These are phyloP conservation scores for Acropternis orthonyx DNA, from an alignment of 2,797 vertebrate genomes.

Conservation along the genomic window DNA sequence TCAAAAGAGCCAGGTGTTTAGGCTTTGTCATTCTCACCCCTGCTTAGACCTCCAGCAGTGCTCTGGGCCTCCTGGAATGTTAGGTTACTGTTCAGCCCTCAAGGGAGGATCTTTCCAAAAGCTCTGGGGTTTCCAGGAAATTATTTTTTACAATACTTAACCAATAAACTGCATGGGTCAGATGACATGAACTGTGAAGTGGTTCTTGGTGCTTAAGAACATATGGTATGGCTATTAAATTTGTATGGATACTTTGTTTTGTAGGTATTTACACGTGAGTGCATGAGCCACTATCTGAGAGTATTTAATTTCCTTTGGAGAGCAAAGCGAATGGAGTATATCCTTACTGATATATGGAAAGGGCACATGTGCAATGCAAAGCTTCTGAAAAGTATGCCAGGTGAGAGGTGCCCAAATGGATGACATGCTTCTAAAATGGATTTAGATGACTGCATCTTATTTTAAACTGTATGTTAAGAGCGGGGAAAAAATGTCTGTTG, in stretches of 20 bases:
- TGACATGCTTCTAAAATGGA: neutral
- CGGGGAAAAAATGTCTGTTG: neutral
- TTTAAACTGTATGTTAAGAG: neutral
- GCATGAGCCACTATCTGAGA: slow-evolving; percentile 95
- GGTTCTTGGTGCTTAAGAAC: neutral
- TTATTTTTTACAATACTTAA: neutral
- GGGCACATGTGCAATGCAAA: slow-evolving; percentile 98
- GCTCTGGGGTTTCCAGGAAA: neutral
- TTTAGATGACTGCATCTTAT: neutral
- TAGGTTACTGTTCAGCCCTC: neutral
- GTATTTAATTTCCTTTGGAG: slow-evolving; percentile 98
- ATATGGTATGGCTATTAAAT: neutral
- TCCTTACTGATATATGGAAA: slow-evolving; percentile 97
- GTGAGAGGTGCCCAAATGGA: slow-evolving; percentile 69
- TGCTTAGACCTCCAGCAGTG: neutral
- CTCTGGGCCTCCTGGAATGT: neutral
- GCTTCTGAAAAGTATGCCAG: slow-evolving; percentile 92
- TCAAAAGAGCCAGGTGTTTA: neutral
- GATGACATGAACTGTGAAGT: neutral
- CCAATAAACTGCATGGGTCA: neutral
- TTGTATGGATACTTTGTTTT: neutral
- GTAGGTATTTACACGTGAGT: slow-evolving; percentile 95
- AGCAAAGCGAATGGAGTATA: slow-evolving; percentile 98
- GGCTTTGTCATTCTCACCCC: neutral
- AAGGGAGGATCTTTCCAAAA: neutral